Base-by-base conservation (phyloP, 2,113 vertebrate genomes). In the Callaeas wilsoni region DNA sequence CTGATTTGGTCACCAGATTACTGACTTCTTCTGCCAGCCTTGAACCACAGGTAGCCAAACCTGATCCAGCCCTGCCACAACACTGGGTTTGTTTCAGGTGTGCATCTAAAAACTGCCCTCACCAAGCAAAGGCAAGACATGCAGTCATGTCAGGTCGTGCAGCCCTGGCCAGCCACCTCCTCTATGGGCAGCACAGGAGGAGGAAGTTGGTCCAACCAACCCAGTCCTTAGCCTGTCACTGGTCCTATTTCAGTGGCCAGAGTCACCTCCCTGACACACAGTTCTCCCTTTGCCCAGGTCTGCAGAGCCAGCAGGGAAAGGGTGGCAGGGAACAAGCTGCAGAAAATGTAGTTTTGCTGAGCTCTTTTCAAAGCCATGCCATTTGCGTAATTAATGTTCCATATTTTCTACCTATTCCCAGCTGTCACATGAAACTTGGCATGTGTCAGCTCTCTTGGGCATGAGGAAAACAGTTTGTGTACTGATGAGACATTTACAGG, bases 161-260 rank as follows among this genome's bases (percentile, higher is more conserved):
- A 60, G 33, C 35, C 42, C 62, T 64, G 65, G 29, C 21, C 1
- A 4, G 52, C 20, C 32, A 41, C 9, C 10, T 14, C 5, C 16
- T 30, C 47, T 7, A 1, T 8, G 22, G 65, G 35, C 73, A 79
- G 21, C 0, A 2, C 4, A 21, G 74, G 44, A 82, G 35, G 21
- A 88, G 8, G 23, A 39, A 26, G 12, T 0, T 69, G 30, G 26
- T 86, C 63, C 15, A 57, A 35, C 19, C 41, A 68, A 2, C 16
- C 6, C 2, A 0, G 7, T 69, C 33, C 63, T 68, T 35, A 75
- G 14, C 32, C 41, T 0, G 0, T 41, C 13, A 13, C 63, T 57
- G 35, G 39, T 79, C 49, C 62, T 44, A 4, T 49, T 89, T 84
- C 1, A 5, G 25, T 12, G 42, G 30, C n/a, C 26, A 37, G 44